Evolutionary conservation across 1,140 invertebrate genomes (phyloP).

Genomic region (Proales similis): DNA sequence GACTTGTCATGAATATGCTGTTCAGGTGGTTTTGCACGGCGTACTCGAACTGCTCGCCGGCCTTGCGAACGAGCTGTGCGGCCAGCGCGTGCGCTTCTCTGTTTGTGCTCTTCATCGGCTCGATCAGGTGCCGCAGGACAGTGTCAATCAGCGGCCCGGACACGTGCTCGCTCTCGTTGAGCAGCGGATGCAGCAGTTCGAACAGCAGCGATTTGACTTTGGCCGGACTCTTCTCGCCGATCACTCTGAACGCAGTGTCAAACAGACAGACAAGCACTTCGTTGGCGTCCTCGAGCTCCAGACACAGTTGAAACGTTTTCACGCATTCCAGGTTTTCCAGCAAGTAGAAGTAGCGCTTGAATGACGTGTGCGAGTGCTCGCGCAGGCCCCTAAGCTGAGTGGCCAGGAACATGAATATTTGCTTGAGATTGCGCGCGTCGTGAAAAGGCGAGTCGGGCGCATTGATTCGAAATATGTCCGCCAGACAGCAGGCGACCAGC

Average conservation of each 20-base stretch:
- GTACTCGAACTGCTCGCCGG: slow-evolving; percentile 27
- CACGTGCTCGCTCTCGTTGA: slow-evolving; percentile 87
- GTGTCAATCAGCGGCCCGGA: slow-evolving; percentile 86
- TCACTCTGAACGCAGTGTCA: slow-evolving; percentile 65
- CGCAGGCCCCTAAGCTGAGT: slow-evolving; percentile 83
- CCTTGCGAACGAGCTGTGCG: slow-evolving; percentile 70
- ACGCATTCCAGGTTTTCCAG: slow-evolving; percentile 83
- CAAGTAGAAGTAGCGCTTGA: slow-evolving; percentile 90
- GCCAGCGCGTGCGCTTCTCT: slow-evolving; percentile 82
- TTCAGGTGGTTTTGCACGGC: slow-evolving; percentile 19
- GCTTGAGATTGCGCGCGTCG: slow-evolving; percentile 83
- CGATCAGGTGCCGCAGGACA: slow-evolving; percentile 86
- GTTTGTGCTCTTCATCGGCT: slow-evolving; percentile 82
- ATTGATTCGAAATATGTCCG: slow-evolving; percentile 91
- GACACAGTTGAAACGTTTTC: slow-evolving; percentile 97
- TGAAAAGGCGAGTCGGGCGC: slow-evolving; percentile 96
- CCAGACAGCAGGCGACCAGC: slow-evolving; percentile 89
- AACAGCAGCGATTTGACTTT: slow-evolving; percentile 94
- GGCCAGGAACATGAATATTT: slow-evolving; percentile 89
- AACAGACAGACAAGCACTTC: slow-evolving; percentile 81
- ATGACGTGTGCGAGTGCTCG: slow-evolving; percentile 91
- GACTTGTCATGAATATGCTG: slow-evolving; percentile 2
- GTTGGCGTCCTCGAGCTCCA: slow-evolving; percentile 91
- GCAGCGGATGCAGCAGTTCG: slow-evolving; percentile 82
- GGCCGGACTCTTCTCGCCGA: slow-evolving; percentile 87